A percentile compares a stretch with the other conserved stretches of the same genome.
These are phyloP conservation scores for Gouania willdenowi DNA, from an alignment of 2,797 vertebrate species.

Conservation along the genomic window DNA sequence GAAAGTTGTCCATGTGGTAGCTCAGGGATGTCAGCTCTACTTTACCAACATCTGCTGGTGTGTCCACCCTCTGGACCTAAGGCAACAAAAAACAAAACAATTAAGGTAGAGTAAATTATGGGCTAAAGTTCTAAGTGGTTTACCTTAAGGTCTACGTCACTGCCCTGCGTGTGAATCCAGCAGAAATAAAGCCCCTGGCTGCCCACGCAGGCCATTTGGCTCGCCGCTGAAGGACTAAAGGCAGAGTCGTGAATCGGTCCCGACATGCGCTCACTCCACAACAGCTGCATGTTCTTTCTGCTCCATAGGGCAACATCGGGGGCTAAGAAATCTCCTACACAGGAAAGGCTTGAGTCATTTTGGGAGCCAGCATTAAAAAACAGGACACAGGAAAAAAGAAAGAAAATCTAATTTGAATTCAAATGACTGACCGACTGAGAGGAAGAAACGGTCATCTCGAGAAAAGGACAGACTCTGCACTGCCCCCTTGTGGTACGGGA, in stretches of 20 bases:
- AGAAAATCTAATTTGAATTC: too few relatives aligned
- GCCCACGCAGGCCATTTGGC: conserved; percentile 81
- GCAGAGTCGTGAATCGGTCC: conserved; percentile 75
- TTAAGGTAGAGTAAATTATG: neutral
- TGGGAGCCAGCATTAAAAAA: too few relatives aligned
- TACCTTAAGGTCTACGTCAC: conserved; percentile 75
- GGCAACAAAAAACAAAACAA: neutral
- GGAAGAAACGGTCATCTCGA: conserved; percentile 80
- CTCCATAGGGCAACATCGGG: conserved; percentile 82
- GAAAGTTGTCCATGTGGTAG: conserved; percentile 68
- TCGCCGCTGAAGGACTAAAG: conserved; percentile 78
- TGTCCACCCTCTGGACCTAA: conserved; percentile 71
- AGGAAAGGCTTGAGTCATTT: neutral
- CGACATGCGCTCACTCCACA: conserved; percentile 60
- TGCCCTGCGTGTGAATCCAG: conserved; percentile 55
- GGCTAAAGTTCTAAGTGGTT: neutral
- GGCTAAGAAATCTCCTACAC: conserved; percentile 83
- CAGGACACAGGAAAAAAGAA: too few relatives aligned
- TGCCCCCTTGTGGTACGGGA: conserved; percentile 77
- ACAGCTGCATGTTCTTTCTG: conserved; percentile 73
- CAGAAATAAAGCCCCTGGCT: conserved; percentile 75
- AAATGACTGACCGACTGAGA: conserved; percentile 85
- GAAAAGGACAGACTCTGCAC: conserved; percentile 89
- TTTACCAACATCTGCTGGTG: conserved; percentile 69
- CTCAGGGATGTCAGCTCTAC: conserved; percentile 84